A percentile compares a stretch with the other conserved stretches of the same genome.
These are phyloP conservation scores for Parazoanthus swiftii DNA, from an alignment of 92 coral and sea anemone species.

Conservation along the genomic window DNA sequence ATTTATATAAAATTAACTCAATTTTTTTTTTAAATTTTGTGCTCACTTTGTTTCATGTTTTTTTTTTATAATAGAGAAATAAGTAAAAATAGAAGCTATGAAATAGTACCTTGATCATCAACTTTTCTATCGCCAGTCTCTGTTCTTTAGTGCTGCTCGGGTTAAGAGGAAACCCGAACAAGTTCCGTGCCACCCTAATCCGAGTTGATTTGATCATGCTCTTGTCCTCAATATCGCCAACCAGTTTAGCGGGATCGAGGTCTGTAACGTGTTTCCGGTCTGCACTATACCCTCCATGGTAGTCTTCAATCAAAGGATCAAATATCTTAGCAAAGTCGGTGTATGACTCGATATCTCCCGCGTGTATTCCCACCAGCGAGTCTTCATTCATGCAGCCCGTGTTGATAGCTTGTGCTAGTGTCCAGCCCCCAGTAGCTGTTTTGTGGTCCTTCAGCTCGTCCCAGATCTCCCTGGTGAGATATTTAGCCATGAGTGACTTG, in stretches of 20 bases:
- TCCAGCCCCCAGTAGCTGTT: slow-evolving; percentile 49
- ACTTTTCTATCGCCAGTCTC: slow-evolving; percentile 47
- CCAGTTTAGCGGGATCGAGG: slow-evolving; percentile 55
- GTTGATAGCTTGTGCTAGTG: slow-evolving; percentile 71
- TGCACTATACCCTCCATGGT: slow-evolving; percentile 62
- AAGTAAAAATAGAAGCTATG: no score
- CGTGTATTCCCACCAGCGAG: slow-evolving; percentile 63
- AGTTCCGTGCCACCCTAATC: slow-evolving; percentile 69
- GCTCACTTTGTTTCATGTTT: no score
- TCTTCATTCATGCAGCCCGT: slow-evolving; percentile 50
- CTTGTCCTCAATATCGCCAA: slow-evolving; percentile 53
- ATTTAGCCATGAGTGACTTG: slow-evolving; percentile 46
- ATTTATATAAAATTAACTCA: no score
- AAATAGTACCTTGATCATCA: slow-evolving; percentile 57
- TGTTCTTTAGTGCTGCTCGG: slow-evolving; percentile 70
- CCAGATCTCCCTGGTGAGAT: slow-evolving; percentile 49
- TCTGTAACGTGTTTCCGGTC: slow-evolving; percentile 60
- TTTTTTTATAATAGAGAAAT: no score
- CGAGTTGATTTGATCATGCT: slow-evolving; percentile 64
- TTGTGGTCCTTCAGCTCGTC: slow-evolving; percentile 54
- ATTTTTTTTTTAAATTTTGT: no score
- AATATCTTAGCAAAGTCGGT: slow-evolving; percentile 63
- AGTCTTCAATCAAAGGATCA: slow-evolving; percentile 64
- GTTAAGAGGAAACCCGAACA: slow-evolving; percentile 59
- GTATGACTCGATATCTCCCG: slow-evolving; percentile 71